A percentile compares a stretch with the other conserved stretches of the same genome.
Evolutionary conservation across 2,113 vertebrate genomes (phyloP).

Genomic region (Ammodytes marinus): DNA sequence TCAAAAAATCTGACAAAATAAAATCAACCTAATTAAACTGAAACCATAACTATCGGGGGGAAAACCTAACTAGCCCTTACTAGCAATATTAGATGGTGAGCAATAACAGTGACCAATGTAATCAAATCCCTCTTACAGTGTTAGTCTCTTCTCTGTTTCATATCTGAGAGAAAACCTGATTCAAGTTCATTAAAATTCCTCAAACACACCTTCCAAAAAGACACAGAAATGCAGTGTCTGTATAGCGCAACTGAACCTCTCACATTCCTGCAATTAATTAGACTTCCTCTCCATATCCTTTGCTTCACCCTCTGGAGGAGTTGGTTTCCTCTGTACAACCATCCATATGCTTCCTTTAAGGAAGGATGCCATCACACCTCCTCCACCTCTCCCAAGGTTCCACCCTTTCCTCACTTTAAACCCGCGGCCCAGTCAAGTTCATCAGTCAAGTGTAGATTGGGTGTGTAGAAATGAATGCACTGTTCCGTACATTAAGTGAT

Average conservation of each 20-base stretch:
- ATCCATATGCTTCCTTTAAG: conserved; percentile 79
- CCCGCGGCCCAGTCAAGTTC: conserved; percentile 38
- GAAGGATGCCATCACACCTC: conserved; percentile 80
- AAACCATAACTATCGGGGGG: background rate
- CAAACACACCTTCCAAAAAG: conserved; percentile 9
- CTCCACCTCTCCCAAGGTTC: conserved; percentile 50
- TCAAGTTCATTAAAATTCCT: background rate
- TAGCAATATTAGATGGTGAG: conserved; percentile 4
- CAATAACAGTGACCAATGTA: conserved; percentile 27
- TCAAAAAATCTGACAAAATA: conserved; percentile 24
- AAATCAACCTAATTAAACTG: background rate
- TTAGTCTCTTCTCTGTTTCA: conserved; percentile 24
- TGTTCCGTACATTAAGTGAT: conserved; percentile 34
- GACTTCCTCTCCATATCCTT: conserved; percentile 67
- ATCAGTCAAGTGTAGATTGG: conserved; percentile 53
- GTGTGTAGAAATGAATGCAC: conserved; percentile 41
- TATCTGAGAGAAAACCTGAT: background rate
- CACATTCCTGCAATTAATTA: conserved; percentile 67
- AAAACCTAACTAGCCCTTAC: background rate
- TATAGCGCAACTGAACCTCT: conserved; percentile 33
- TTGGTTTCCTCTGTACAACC: conserved; percentile 66
- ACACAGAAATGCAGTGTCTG: conserved; percentile 3
- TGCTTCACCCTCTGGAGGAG: conserved; percentile 57
- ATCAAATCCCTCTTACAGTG: conserved; percentile 18
- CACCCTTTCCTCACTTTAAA: conserved; percentile 74